phyloP scores from a whole-genome alignment of 2,888 invertebrate genomes.

The Melinaea marsaeus region DNA sequence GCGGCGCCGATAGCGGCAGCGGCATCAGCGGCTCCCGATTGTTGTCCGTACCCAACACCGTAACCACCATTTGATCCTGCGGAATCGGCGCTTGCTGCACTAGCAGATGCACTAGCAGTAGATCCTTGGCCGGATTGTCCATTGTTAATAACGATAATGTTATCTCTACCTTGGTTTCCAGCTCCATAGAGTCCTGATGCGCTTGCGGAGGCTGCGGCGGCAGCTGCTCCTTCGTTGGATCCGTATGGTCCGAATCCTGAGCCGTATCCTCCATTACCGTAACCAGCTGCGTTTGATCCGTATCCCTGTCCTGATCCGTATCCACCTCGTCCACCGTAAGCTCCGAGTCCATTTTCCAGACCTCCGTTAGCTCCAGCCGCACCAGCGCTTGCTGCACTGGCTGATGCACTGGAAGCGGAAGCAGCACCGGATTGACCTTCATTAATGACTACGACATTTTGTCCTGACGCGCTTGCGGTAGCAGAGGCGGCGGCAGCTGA shows the following conservation, averaged over 20 bases:
- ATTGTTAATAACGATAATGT: slow-evolving; percentile 6
- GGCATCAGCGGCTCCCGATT: not conserved
- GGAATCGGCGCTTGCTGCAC: slow-evolving; percentile 3
- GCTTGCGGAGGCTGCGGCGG: slow-evolving; percentile 10
- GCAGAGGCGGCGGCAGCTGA: slow-evolving; percentile 16
- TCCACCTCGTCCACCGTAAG: slow-evolving; percentile 1
- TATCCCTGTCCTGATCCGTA: not conserved
- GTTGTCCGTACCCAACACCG: not conserved
- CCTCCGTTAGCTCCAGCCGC: slow-evolving; percentile 5
- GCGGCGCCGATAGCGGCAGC: slow-evolving; percentile 4
- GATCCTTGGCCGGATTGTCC: not conserved
- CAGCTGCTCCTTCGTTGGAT: slow-evolving; percentile 10
- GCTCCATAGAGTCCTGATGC: not conserved
- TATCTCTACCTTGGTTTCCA: slow-evolving; percentile 1
- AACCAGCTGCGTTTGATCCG: slow-evolving; percentile 5
- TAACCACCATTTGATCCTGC: slow-evolving; percentile 3
- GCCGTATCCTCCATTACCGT: not conserved
- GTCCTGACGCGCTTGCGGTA: slow-evolving; percentile 3
- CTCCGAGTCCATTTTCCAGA: slow-evolving; percentile 7
- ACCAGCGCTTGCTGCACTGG: slow-evolving; percentile 10
- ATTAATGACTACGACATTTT: not conserved
- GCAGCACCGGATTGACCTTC: slow-evolving; percentile 8
- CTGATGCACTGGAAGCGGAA: slow-evolving; percentile 8
- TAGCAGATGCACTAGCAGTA: slow-evolving; percentile 8
- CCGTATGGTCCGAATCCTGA: slow-evolving; percentile 6